These are phyloP conservation scores for Uropsilus gracilis DNA, from an alignment of 2,113 vertebrate species.

Conservation along the genomic window DNA sequence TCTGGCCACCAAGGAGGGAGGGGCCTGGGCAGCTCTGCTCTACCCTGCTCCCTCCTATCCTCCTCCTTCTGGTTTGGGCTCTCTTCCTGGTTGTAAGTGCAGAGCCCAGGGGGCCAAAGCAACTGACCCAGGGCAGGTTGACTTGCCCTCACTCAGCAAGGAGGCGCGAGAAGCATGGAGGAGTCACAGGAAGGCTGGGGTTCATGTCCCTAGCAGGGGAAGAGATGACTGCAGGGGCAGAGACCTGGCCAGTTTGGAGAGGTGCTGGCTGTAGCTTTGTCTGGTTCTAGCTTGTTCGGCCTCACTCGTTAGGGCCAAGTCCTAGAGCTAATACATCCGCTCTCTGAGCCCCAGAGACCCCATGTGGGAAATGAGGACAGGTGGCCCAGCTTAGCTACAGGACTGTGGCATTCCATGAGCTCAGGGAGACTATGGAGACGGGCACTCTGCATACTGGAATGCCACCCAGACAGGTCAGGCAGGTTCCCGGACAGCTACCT, in stretches of 20 bases:
- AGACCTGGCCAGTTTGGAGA: not conserved
- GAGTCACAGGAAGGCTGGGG: not conserved
- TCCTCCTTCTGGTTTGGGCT: not conserved
- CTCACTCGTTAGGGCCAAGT: not conserved
- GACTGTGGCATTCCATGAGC: not conserved
- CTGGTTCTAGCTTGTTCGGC: not conserved
- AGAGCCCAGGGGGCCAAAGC: not conserved
- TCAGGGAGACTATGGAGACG: not conserved
- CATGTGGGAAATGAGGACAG: not conserved
- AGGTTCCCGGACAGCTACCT: constrained; percentile 40
- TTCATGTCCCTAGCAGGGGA: not conserved
- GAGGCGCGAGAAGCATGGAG: not conserved
- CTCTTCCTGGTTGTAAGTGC: not conserved
- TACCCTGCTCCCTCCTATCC: not conserved
- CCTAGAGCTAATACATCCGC: not conserved
- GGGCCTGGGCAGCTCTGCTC: not conserved
- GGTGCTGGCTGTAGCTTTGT: not conserved
- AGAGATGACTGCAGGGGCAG: not conserved
- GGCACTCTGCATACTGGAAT: constrained; percentile 47
- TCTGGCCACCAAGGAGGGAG: not conserved
- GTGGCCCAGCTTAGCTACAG: not conserved
- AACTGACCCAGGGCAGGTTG: not conserved
- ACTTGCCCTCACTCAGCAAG: not conserved
- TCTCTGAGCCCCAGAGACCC: constrained; percentile 17
- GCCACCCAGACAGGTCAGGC: constrained; percentile 75